Conservation (phyloP, 2,113 vertebrate genomes). For the Catagonus wagneri region DNA sequence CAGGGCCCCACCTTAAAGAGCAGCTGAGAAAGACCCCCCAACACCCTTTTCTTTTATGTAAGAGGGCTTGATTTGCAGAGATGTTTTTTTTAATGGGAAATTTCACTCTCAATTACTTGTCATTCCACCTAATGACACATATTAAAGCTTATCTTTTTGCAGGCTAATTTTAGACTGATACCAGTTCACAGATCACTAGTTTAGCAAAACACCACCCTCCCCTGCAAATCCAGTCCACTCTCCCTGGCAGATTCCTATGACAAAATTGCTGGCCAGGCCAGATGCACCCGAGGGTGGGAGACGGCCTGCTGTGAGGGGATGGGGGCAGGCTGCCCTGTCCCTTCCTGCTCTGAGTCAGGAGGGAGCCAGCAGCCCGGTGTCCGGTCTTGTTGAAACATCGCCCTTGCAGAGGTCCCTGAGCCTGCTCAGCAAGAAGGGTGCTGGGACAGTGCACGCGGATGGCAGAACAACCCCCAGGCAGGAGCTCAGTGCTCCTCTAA, state of each 20-base stretch:
- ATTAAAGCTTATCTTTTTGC: slow-evolving; percentile 47
- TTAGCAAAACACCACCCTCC: slow-evolving; percentile 42
- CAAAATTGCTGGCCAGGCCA: not conserved
- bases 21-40: not conserved
- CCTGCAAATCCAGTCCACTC: not conserved
- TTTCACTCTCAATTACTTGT: slow-evolving; percentile 65
- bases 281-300: too few relatives aligned
- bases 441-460: rapidly evolving
- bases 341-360: too few relatives aligned
- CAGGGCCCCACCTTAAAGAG: not conserved
- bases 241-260: not conserved
- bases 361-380: not conserved
- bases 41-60: slow-evolving; percentile 47
- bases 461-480: not conserved
- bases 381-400: not conserved
- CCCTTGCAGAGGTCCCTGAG: not conserved
- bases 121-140: slow-evolving; percentile 60
- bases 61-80: not conserved
- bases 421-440: not conserved
- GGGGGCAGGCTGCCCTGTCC: not conserved
- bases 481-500: not conserved
- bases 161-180: slow-evolving; percentile 67
- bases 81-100: not conserved
- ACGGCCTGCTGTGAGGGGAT: not conserved
- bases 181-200: slow-evolving; percentile 38